Evolutionary conservation across 2,797 vertebrate species (phyloP).

Genomic region (Chaenodraco wilsoni): DNA sequence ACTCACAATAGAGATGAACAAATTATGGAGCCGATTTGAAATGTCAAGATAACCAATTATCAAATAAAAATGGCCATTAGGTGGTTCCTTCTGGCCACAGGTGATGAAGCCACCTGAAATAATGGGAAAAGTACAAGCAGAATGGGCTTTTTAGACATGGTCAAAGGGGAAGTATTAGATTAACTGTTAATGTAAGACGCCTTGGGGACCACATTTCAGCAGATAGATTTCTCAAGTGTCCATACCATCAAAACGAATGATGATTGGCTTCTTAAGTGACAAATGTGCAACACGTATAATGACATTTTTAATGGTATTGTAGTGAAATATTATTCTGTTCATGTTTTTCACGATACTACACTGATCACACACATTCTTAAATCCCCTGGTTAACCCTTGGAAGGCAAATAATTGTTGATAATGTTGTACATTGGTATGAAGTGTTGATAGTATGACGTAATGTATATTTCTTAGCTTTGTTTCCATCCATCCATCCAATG

Average conservation of each 20-base stretch:
- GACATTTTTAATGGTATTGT: constrained; percentile 14
- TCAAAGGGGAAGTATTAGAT: constrained; percentile 62
- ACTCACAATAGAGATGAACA: constrained; percentile 78
- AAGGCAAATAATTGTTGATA: background rate
- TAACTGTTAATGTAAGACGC: constrained; percentile 60
- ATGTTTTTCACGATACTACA: constrained; percentile 15
- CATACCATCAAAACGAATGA: constrained; percentile 41
- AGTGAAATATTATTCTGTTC: constrained; percentile 22
- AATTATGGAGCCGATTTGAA: constrained; percentile 82
- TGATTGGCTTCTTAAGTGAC: constrained; percentile 38
- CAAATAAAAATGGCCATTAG: constrained; percentile 82
- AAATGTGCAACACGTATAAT: constrained; percentile 23
- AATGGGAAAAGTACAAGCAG: constrained; percentile 56
- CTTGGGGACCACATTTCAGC: constrained; percentile 41
- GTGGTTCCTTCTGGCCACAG: constrained; percentile 75
- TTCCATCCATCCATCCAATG: background rate
- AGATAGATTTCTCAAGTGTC: constrained; percentile 56
- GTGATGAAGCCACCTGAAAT: constrained; percentile 76
- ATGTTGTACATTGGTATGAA: background rate
- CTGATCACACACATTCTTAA: background rate
- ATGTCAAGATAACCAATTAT: constrained; percentile 87
- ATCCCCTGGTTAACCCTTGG: background rate
- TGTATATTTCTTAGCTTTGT: background rate
- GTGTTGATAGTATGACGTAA: background rate
- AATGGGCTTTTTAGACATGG: constrained; percentile 63